Base-by-base conservation (phyloP, 2,888 invertebrate genomes). In the Ennomos fuscantarius region DNA sequence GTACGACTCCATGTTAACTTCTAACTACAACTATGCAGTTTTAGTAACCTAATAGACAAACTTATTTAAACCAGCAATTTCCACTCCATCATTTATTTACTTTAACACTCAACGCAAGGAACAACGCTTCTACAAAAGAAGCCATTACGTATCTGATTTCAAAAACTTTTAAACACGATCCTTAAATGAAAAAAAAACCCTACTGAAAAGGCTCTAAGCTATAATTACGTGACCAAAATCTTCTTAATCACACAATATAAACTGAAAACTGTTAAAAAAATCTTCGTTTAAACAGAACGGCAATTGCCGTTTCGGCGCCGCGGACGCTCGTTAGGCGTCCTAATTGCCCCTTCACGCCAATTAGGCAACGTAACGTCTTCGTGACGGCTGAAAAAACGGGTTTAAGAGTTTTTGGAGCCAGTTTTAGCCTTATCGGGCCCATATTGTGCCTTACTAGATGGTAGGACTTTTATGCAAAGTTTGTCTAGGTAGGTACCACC, bases 261-360 rank as follows among this genome's bases (percentile, higher is more conserved):
- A 59, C 42, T 56, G 54, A 50, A 44, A 65, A 55, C 47, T 55
- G 51, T 66, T 60, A 62, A 55, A 63, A 54, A 65, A 62, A 62
- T 54, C 51, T 48, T 35, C 60, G 60, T 63, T 60, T 60, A 62
- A 55, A 52, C 56, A 59, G 56, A 56, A 51, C 62, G 50, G 60
- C 42, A 39, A 59, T 59, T 46, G 68, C 66, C 62, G 63, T 66
- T 62, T 55, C 40, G 61, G 67, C 61, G 41, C 62, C 66, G 66
- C 62, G 61, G 59, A 53, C 58, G 66, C 70, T 80, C 78, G 79
- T 82, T 81, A 78, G 68, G 67, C 65, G 49, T 52, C 64, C 72
- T 82, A 81, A 82, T 80, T 79, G 76, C 78, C 68, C 73, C 72
- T 74, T 72, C 76, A 67, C 73, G 76, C 77, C 84, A 85, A 85